phyloP scores from a whole-genome alignment of 2,113 vertebrate genomes.

The Calyptommatus sinebrachiatus region DNA sequence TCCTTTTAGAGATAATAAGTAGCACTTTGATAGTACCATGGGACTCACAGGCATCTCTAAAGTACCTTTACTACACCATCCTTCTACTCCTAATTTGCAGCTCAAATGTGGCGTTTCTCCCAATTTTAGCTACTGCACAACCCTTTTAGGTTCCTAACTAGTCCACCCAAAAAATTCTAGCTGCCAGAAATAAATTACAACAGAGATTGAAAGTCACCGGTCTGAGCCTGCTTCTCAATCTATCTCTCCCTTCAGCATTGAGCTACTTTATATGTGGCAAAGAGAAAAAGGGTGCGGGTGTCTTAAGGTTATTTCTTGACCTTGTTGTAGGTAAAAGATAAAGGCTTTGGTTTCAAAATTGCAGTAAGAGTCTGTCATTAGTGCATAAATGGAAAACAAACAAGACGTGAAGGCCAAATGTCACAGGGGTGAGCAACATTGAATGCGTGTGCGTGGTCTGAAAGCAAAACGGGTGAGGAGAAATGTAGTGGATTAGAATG shows the following conservation, averaged over 20 bases:
- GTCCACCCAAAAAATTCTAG: not conserved
- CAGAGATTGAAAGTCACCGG: not conserved
- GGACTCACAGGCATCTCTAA: not conserved
- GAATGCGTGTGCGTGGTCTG: not conserved
- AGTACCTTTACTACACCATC: not conserved
- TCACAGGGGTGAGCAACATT: slow-evolving; percentile 13
- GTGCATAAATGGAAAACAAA: slow-evolving; percentile 51
- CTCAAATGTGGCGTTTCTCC: not conserved
- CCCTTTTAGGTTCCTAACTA: not conserved
- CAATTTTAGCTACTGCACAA: not conserved
- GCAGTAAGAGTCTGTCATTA: slow-evolving; percentile 45
- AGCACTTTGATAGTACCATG: not conserved
- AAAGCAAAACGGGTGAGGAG: not conserved
- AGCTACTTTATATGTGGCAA: slow-evolving; percentile 56
- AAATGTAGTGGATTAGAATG: not conserved
- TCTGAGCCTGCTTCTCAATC: slow-evolving; percentile 15
- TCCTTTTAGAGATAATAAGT: not conserved
- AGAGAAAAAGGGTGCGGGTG: slow-evolving; percentile 46
- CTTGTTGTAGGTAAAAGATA: slow-evolving; percentile 57
- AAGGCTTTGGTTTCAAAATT: slow-evolving; percentile 62
- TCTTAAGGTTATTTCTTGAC: slow-evolving; percentile 56
- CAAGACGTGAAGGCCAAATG: not conserved
- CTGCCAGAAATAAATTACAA: not conserved
- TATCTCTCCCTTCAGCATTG: slow-evolving; percentile 24
- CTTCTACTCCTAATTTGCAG: not conserved